These are phyloP conservation scores for Hedya salicella DNA, from an alignment of 2,888 invertebrate species.

Conservation along the genomic window DNA sequence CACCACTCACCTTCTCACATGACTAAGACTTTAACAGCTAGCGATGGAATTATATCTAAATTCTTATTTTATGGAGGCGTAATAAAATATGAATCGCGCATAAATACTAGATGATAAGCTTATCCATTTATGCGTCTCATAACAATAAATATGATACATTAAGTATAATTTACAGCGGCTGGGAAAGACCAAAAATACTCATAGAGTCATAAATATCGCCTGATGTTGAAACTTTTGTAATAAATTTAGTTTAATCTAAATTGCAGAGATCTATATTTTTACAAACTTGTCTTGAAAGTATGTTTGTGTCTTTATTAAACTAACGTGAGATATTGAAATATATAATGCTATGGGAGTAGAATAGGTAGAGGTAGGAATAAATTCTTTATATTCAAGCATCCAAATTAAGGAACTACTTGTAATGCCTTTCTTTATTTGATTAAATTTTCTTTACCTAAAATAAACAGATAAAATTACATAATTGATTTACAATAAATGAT, in stretches of 20 bases:
- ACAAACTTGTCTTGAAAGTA: too few relatives aligned
- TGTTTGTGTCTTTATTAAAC: too few relatives aligned
- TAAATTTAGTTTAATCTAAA: neutral
- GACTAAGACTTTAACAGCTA: neutral
- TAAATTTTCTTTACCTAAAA: too few relatives aligned
- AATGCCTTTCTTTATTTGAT: too few relatives aligned
- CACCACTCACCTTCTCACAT: neutral
- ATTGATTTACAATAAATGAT: too few relatives aligned
- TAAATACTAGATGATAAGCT: slow-evolving; percentile 35
- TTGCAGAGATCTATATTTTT: neutral
- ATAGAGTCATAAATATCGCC: slow-evolving; percentile 15
- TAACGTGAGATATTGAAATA: too few relatives aligned
- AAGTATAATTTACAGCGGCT: slow-evolving; percentile 19
- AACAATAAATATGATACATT: slow-evolving; percentile 33
- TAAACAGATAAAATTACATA: too few relatives aligned
- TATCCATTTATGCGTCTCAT: slow-evolving; percentile 32
- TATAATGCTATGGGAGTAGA: too few relatives aligned
- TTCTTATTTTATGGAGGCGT: slow-evolving; percentile 15
- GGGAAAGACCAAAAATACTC: slow-evolving; percentile 27
- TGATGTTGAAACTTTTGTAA: slow-evolving; percentile 16
- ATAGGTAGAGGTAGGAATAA: too few relatives aligned
- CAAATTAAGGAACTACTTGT: too few relatives aligned
- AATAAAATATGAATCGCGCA: slow-evolving; percentile 29
- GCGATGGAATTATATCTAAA: slow-evolving; percentile 21
- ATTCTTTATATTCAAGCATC: too few relatives aligned